These are phyloP conservation scores for Drosophila kohkoa DNA, from an alignment of 1,140 invertebrate genomes.

Conservation along the genomic window DNA sequence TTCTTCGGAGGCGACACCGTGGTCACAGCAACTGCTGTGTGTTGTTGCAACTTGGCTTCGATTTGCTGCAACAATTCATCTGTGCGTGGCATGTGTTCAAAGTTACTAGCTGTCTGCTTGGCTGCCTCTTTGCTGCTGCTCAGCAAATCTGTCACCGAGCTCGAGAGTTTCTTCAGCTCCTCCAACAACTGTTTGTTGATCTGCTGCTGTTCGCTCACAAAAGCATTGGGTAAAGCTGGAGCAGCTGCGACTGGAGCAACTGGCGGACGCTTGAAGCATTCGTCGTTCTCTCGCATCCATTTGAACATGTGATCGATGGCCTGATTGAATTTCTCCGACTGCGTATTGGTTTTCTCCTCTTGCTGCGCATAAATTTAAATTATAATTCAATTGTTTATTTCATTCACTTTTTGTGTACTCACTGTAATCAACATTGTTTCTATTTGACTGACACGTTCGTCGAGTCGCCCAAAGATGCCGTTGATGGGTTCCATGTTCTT, in stretches of 20 bases:
- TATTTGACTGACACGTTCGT: conserved; percentile 89
- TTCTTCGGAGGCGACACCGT: conserved; percentile 65
- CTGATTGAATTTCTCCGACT: conserved; percentile 89
- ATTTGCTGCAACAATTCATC: conserved; percentile 66
- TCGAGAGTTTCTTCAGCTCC: conserved; percentile 86
- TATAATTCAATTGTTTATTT: neutral
- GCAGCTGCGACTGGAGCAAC: conserved; percentile 55
- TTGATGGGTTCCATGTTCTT: conserved; percentile 89
- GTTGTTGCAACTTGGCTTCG: conserved; percentile 70
- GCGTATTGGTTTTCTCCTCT: conserved; percentile 84
- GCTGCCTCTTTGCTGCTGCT: conserved; percentile 70
- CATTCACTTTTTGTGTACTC: conserved; percentile 26
- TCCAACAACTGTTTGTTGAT: conserved; percentile 85
- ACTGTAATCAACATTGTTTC: conserved; percentile 89
- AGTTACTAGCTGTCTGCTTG: conserved; percentile 53
- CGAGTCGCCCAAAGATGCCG: conserved; percentile 88
- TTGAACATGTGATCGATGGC: conserved; percentile 88
- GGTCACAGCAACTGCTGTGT: conserved; percentile 35
- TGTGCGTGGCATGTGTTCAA: conserved; percentile 62
- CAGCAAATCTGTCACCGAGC: conserved; percentile 86
- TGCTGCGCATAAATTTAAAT: conserved; percentile 41
- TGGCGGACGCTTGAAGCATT: conserved; percentile 74
- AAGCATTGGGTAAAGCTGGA: conserved; percentile 52
- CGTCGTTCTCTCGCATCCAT: conserved; percentile 86
- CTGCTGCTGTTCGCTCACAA: conserved; percentile 63